These are phyloP conservation scores for Stichopus chloronotus DNA, from an alignment of 35 echinoderm and acorn worm species.

Conservation along the genomic window DNA sequence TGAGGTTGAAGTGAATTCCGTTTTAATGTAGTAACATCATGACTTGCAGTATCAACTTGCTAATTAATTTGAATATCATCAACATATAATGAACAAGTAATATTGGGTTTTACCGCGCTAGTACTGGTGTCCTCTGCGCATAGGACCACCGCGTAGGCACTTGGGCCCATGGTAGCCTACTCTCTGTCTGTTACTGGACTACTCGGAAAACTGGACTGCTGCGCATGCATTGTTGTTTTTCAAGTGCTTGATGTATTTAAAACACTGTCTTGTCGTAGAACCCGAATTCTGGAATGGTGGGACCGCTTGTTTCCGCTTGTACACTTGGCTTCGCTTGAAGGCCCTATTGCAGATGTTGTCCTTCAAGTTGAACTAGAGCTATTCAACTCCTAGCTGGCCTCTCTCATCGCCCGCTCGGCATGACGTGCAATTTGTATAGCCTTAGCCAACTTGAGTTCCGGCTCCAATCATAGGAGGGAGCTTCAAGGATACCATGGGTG, in stretches of 20 bases:
- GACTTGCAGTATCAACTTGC: constrained; percentile 13
- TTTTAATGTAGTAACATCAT: too few relatives aligned
- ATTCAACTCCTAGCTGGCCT: not conserved
- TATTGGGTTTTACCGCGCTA: not conserved
- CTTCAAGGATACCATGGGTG: not conserved
- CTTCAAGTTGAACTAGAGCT: not conserved
- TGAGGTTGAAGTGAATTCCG: too few relatives aligned
- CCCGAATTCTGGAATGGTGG: too few relatives aligned
- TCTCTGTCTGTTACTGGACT: too few relatives aligned
- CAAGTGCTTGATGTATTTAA: not conserved
- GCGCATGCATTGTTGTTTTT: not conserved
- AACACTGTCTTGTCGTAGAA: not conserved
- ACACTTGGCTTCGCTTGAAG: not conserved
- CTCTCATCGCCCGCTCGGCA: not conserved
- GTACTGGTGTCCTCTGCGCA: not conserved
- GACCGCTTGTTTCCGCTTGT: too few relatives aligned
- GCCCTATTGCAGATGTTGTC: not conserved
- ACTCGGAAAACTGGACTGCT: not conserved
- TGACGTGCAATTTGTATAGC: constrained; percentile 19
- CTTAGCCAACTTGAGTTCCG: not conserved
- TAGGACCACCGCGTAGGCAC: not conserved
- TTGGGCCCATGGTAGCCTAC: not conserved
- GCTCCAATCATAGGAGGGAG: not conserved
- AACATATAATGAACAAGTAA: not conserved
- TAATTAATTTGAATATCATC: not conserved